Conservation (phyloP, 2,888 invertebrate genomes). For the Ceriagrion tenellum region DNA sequence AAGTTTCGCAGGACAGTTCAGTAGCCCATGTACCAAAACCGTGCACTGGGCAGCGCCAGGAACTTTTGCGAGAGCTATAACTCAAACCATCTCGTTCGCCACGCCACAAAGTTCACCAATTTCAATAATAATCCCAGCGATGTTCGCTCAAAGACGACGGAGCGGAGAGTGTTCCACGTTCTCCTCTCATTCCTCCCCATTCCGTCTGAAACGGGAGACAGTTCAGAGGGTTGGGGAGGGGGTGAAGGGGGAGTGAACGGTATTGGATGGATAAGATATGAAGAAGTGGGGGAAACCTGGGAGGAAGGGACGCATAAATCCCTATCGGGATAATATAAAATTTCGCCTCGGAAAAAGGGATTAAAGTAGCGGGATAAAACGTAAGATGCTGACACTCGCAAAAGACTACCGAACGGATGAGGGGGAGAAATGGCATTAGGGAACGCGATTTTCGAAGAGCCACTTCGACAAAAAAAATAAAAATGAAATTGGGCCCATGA, state of each 20-base stretch:
- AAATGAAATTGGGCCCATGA: background rate
- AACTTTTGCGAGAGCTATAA: too few species aligned
- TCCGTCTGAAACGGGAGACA: background rate
- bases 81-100: background rate
- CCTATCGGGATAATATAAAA: conserved; percentile 37
- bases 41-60: too few species aligned
- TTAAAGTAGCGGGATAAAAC: background rate
- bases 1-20: too few species aligned
- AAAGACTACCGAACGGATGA: conserved; percentile 6
- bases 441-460: background rate
- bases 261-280: background rate
- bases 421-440: conserved; percentile 2
- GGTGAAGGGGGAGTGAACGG: too few species aligned
- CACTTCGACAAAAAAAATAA: background rate
- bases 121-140: conserved; percentile 13
- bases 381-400: background rate
- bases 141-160: conserved; percentile 34
- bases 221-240: background rate
- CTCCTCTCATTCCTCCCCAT: background rate
- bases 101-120: background rate
- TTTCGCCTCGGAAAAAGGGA: background rate
- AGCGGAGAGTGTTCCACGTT: background rate
- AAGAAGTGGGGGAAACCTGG: background rate
- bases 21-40: too few species aligned
- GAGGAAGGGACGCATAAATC: conserved; percentile 29